Base-by-base conservation (phyloP, 2,797 vertebrate genomes). In the Danionella dracula region DNA sequence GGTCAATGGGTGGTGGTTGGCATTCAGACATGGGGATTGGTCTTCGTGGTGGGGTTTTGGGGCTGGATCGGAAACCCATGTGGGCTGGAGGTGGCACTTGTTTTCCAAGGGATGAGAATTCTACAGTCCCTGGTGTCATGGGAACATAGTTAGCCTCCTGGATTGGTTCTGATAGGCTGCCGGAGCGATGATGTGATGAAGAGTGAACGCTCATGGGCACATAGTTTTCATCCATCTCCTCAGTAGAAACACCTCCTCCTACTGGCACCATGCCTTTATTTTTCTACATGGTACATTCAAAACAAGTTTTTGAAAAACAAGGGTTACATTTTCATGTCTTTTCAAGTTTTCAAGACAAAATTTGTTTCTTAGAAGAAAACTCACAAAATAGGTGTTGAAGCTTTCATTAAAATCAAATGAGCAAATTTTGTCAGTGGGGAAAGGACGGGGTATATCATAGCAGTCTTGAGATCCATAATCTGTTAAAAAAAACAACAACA, bases 131-230 rank as follows among this genome's bases (percentile, higher is more conserved):
- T 0, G 96, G 96, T 20, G 95, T 99, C 97, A 99, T 99, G 64
- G 96, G 94, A 58, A 99, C 94, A 21, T 99, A 99, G 87, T 99
- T 98, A 62, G 94, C 87, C 82, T 99, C 96, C 63, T 93, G 92
- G 63, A 93, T 88, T 31, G 92, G 90, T 81, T 98, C 96, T 0
- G 92, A 85, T 70, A 94, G 89, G 83, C 92, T 96, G 86, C 91
- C 89, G 29, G 95, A 94, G 81, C 92, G 95, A 61, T 96, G 92
- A 72, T 95, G 91, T 11, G 94, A 94, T 0, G 95, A 95, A 13
- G 97, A 98, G 84, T 96, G 99, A 78, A 93, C 93, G 61, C 93
- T 96, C 97, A 99, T 99, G 17, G 94, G 94, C 40, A 99, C 96
- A 11, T 99, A 99, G 90, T 99, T 99, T 88, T 98, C 96, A 82